Conservation (phyloP, 2,888 invertebrate genomes). For the Callinectes sapidus region DNA sequence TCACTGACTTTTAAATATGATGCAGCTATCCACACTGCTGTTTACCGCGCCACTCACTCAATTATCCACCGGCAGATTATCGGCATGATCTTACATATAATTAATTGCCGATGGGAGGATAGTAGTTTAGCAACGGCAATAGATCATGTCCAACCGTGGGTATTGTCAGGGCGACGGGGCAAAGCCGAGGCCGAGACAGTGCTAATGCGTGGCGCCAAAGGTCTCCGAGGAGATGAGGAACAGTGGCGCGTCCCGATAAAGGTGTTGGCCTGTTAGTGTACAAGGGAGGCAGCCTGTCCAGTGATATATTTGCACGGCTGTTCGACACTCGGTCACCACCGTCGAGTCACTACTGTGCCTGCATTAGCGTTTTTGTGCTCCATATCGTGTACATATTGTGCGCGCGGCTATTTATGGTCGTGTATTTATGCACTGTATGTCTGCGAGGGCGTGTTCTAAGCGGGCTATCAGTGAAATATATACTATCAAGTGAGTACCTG, state of each 20-base stretch:
- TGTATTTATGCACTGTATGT: conserved; percentile 24
- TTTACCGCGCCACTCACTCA: conserved; percentile 37
- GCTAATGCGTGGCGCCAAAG: conserved; percentile 1
- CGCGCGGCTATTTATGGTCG: neutral
- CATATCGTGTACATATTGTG: conserved; percentile 22
- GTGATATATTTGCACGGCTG: neutral
- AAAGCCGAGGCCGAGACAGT: neutral
- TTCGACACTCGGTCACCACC: neutral
- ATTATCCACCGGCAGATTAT: conserved; percentile 42
- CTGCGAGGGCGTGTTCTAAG: neutral
- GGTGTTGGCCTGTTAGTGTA: conserved; percentile 26
- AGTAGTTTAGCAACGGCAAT: conserved; percentile 37
- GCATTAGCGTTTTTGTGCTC: conserved; percentile 31
- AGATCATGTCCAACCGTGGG: conserved; percentile 20
- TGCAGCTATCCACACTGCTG: conserved; percentile 23
- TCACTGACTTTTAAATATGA: conserved; percentile 5
- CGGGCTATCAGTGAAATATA: neutral
- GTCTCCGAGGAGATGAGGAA: conserved; percentile 2
- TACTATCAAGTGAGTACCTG: conserved; percentile 14
- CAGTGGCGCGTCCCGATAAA: neutral
- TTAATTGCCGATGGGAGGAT: conserved; percentile 47
- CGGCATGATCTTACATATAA: conserved; percentile 47
- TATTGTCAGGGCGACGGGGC: conserved; percentile 27
- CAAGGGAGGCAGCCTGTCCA: neutral
- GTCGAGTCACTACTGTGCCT: neutral